Evolutionary conservation across 23 tunicate genomes (phyloP), one percentile per base, ranked within the genome.

Genomic region (Clavelina lepadiformis): DNA sequence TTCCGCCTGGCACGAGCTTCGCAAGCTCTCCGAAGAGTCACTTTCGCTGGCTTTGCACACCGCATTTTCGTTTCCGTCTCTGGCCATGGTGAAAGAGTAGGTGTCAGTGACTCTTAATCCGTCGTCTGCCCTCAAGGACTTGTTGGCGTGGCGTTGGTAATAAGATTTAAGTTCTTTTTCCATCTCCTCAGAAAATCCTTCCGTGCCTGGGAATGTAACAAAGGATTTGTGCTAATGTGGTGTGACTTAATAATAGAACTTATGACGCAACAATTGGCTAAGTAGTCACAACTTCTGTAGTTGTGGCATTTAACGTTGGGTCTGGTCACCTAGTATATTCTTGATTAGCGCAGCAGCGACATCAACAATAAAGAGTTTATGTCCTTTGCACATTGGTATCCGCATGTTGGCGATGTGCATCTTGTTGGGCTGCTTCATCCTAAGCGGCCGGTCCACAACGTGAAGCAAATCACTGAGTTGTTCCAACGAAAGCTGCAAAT

Each of bases 291-390:
- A n/a, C n/a, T n/a, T n/a, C n/a, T n/a, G n/a, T n/a, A n/a, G n/a
- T n/a, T n/a, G n/a, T n/a, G n/a, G n/a, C n/a, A n/a, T n/a, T n/a
- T n/a, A n/a, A n/a, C n/a, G n/a, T n/a, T n/a, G n/a, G n/a, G n/a
- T n/a, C n/a, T n/a, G n/a, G n/a, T 6, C 19, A 86, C 95, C 95
- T 31, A 86, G 18, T 18, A 72, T 78, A 37, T 51, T 77, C 44
- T 78, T 86, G 7, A 77, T 65, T 5, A 86, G 65, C 18, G 95
- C 85, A 32, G 95, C 35, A 13, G 85, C 95, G 0, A 86, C 95
- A 67, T 86, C 95, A 8, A 78, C 35, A 19, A 86, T 71, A 25
- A 71, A 76, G 21, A 86, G 37, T 38, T 77, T 70, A 36, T 64
- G 35, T 36, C 51, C 45, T 32, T 77, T 78, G 45, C 47, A 35